Evolutionary conservation across 2,888 invertebrate species (phyloP).

Genomic region (Netelia inedita): DNA sequence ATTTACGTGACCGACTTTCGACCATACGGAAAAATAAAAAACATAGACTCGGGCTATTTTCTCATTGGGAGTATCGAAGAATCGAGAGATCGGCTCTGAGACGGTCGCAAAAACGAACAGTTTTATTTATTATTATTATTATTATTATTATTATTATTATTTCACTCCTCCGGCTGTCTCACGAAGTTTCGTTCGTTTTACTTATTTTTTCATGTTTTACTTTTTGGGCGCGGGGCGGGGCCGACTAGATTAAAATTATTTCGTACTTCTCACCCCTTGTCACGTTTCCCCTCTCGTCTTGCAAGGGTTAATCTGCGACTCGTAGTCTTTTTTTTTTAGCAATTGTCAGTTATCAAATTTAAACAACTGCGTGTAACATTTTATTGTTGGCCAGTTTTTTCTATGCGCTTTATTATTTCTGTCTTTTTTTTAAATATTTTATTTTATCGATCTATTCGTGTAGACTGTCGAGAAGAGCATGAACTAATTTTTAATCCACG

Average conservation of each 20-base stretch:
- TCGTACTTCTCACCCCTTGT: conserved; percentile 20
- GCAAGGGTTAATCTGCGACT: neutral
- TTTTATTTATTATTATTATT: too few species aligned
- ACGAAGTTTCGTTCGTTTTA: conserved; percentile 29
- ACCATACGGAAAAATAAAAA: conserved; percentile 39
- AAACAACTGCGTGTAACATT: conserved; percentile 2
- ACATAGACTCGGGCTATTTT: neutral
- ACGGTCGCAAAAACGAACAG: neutral
- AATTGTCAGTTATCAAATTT: conserved; percentile 2
- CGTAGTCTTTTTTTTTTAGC: neutral
- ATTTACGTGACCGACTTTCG: conserved; percentile 47
- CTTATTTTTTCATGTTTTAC: neutral
- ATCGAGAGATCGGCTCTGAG: conserved; percentile 4
- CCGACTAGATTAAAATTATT: neutral
- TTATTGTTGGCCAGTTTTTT: conserved; percentile 45
- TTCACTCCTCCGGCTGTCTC: conserved; percentile 12
- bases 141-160: too few species aligned
- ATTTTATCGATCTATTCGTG: conserved; percentile 64
- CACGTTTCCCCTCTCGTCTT: conserved; percentile 19
- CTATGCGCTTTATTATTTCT: conserved; percentile 43
- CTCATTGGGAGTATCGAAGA: neutral
- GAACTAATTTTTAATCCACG: conserved; percentile 59
- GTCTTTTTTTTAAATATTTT: conserved; percentile 41
- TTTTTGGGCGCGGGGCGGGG: neutral
- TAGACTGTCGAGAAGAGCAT: conserved; percentile 72